phyloP scores from a whole-genome alignment of 1,140 invertebrate genomes.

The Zaprionus gabonicus region DNA sequence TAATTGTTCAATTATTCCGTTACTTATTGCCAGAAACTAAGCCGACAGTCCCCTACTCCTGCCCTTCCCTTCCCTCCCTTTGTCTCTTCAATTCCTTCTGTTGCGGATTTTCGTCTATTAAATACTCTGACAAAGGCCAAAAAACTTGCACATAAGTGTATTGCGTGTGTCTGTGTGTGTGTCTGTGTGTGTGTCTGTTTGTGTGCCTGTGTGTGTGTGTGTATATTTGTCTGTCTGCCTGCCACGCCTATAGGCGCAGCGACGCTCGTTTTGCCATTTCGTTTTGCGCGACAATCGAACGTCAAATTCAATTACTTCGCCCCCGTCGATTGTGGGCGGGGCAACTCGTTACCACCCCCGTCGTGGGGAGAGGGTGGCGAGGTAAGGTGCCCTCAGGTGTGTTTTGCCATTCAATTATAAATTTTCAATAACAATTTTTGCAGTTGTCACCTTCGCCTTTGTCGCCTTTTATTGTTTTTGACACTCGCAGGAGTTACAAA shows the following conservation, averaged over 20 bases:
- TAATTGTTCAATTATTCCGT: constrained; percentile 84
- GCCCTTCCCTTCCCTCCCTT: no score
- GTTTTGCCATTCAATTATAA: constrained; percentile 81
- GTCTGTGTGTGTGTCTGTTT: neutral
- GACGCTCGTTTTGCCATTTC: constrained; percentile 37
- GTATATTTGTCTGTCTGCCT: neutral
- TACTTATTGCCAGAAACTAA: constrained; percentile 64
- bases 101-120: constrained; percentile 63
- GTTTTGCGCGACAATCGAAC: constrained; percentile 41
- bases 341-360: neutral
- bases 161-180: neutral
- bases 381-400: constrained; percentile 66
- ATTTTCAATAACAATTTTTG: constrained; percentile 71
- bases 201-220: neutral
- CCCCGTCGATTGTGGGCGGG: neutral
- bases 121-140: constrained; percentile 36
- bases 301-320: constrained; percentile 76
- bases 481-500: constrained; percentile 42
- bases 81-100: constrained; percentile 22
- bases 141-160: constrained; percentile 35
- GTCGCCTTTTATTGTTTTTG: constrained; percentile 72
- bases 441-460: constrained; percentile 42
- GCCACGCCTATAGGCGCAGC: constrained; percentile 27
- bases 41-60: neutral
- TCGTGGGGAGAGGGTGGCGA: neutral